A percentile compares a stretch with the other conserved stretches of the same genome.
These are phyloP conservation scores for Drosophila histrio DNA, from an alignment of 2,888 invertebrate species.

Conservation along the genomic window DNA sequence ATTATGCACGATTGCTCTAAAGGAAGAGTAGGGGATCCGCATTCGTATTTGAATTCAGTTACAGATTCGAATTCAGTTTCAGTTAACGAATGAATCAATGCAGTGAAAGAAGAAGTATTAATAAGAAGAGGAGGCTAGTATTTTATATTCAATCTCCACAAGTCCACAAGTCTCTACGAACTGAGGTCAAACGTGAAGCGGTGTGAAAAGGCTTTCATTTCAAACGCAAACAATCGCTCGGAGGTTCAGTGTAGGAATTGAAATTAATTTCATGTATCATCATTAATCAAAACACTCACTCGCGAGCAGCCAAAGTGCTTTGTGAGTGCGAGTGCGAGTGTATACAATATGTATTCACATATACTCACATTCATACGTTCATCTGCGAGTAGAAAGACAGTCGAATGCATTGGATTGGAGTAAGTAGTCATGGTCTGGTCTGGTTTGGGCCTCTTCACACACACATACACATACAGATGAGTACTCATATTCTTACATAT, in stretches of 20 bases:
- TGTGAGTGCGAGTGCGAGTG: constrained; percentile 14
- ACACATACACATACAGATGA: constrained; percentile 18
- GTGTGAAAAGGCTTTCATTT: constrained; percentile 79
- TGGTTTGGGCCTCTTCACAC: constrained; percentile 47
- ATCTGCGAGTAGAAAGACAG: constrained; percentile 44
- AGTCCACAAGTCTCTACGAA: constrained; percentile 7
- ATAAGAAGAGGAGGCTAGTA: constrained; percentile 65
- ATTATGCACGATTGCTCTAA: constrained; percentile 63
- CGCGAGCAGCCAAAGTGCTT: constrained; percentile 53
- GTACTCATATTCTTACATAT: constrained; percentile 17
- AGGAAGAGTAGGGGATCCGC: constrained; percentile 12
- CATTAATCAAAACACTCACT: constrained; percentile 83
- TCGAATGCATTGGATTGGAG: constrained; percentile 49
- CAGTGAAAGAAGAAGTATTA: constrained; percentile 68
- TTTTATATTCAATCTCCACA: neutral
- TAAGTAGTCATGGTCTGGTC: constrained; percentile 55
- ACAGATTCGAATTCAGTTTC: constrained; percentile 37
- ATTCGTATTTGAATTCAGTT: constrained; percentile 23
- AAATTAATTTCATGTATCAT: constrained; percentile 84
- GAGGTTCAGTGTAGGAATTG: constrained; percentile 77
- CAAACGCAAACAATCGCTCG: constrained; percentile 75
- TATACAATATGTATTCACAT: constrained; percentile 7
- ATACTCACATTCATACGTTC: constrained; percentile 21
- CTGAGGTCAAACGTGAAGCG: constrained; percentile 46
- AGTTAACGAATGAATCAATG: constrained; percentile 58